Evolutionary conservation across 2,113 vertebrate species (phyloP), one percentile per base, ranked within the genome.

Genomic region (Danionella cerebrum): DNA sequence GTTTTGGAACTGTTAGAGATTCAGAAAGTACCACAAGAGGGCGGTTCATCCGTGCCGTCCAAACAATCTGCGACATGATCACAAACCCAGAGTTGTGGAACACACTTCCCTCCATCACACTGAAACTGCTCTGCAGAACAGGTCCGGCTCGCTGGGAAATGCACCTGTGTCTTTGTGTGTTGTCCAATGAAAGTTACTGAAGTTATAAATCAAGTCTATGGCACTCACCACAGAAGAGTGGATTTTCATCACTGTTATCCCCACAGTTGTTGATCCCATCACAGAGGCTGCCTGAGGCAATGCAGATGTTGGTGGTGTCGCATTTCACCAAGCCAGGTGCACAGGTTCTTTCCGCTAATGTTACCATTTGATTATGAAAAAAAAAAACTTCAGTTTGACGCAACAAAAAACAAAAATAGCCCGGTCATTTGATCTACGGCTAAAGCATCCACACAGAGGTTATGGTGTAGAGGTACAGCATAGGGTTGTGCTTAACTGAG

Each of bases 161-260:
- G n/a, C n/a, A n/a, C n/a, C n/a, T n/a, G n/a, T n/a, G n/a, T n/a
- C n/a, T n/a, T n/a, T n/a, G n/a, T n/a, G n/a, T n/a, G n/a, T n/a
- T n/a, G n/a, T n/a, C n/a, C n/a, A 51, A n/a, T 2, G 1, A 3
- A 53, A 53, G 11, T 10, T 25, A 27, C 13, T 27, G 25, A 14
- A 14, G 10, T 44, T 25, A 51, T 51, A 8, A 87, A 88, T 74
- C 6, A 27, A n/a, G 41, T 42, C 22, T 35, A 41, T 90, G 83
- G 93, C 97, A 33, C 89, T 57, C 82, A 98, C 96, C 92, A 83
- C 96, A 99, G 2, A 87, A 89, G 71, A 98, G 94, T 41, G 94
- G 91, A 78, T 97, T 94, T 76, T 99, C 96, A 35, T 99, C 96
- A 41, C 95, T 98, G 93, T 95, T 94, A 81, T 99, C 96, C 2